These are phyloP conservation scores for Nysson spinosus DNA, from an alignment of 2,888 invertebrate species.

Conservation along the genomic window DNA sequence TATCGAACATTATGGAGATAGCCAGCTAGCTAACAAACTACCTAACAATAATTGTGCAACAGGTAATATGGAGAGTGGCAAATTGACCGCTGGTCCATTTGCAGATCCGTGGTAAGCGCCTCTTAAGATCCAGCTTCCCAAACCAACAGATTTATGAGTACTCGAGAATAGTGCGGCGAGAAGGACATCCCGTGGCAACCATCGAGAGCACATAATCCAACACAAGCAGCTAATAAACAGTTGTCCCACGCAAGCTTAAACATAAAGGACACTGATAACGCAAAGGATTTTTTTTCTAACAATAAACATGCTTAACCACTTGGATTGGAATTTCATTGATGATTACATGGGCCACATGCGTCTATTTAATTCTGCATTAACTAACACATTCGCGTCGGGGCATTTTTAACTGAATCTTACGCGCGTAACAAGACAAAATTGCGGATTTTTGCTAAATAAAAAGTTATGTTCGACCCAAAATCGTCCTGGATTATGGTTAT, in stretches of 20 bases:
- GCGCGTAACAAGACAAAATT: too few relatives aligned
- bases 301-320: too few relatives aligned
- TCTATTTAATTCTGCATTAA: too few relatives aligned
- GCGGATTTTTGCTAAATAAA: too few relatives aligned
- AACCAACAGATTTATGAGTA: slow-evolving; percentile 73
- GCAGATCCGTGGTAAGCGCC: slow-evolving; percentile 73
- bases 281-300: slow-evolving; percentile 1
- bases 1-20: slow-evolving; percentile 60
- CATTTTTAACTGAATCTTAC: too few relatives aligned
- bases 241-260: slow-evolving; percentile 72
- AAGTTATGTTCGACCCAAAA: too few relatives aligned
- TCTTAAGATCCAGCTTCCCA: slow-evolving; percentile 73
- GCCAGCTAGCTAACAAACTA: slow-evolving; percentile 71
- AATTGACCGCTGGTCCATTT: slow-evolving; percentile 70
- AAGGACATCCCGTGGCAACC: slow-evolving; percentile 69
- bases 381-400: too few relatives aligned
- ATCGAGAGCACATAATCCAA: slow-evolving; percentile 71
- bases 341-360: too few relatives aligned
- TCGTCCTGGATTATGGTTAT: too few relatives aligned
- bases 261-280: slow-evolving; percentile 32
- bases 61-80: slow-evolving; percentile 72
- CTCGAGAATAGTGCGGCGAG: slow-evolving; percentile 72
- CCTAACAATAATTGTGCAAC: slow-evolving; percentile 73
- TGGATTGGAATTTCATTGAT: too few relatives aligned
- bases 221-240: slow-evolving; percentile 70